Percentiles rank a stretch among this genome's conserved stretches.
Conservation (phyloP, 92 coral and sea anemone species). For the Epizoanthus scotinus region DNA sequence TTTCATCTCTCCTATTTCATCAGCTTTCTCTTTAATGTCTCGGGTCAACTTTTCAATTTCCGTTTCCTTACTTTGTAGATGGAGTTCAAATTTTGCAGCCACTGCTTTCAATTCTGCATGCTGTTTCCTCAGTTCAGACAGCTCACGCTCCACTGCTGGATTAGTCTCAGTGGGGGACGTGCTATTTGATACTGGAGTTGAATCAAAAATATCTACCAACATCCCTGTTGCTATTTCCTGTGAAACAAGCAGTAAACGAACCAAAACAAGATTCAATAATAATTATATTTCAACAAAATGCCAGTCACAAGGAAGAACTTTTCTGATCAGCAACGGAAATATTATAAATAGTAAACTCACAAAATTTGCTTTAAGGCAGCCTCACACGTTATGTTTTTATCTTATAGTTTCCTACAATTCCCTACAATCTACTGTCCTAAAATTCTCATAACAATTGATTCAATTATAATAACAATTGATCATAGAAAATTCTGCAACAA, state of each 20-base stretch:
- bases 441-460: too few species aligned
- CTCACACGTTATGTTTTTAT: too few species aligned
- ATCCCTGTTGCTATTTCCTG: conserved; percentile 33
- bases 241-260: neutral
- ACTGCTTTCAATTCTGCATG: conserved; percentile 43
- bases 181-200: conserved; percentile 8
- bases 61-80: conserved; percentile 54
- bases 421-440: too few species aligned
- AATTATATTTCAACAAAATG: neutral
- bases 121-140: conserved; percentile 32
- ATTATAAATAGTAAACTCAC: too few species aligned
- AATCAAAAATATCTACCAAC: conserved; percentile 18
- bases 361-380: too few species aligned
- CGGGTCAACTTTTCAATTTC: conserved; percentile 54
- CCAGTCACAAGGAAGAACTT: neutral
- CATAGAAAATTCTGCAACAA: too few species aligned
- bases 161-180: conserved; percentile 4
- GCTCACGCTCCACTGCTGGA: conserved; percentile 24
- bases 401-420: too few species aligned
- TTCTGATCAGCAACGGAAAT: conserved; percentile 6
- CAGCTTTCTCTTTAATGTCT: conserved; percentile 58
- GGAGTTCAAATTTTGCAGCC: conserved; percentile 56
- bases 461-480: too few species aligned
- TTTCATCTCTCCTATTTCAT: conserved; percentile 53
- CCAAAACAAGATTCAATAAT: neutral